Evolutionary conservation across 1,140 invertebrate species (phyloP).

Genomic region (Drosophila ohnishii): DNA sequence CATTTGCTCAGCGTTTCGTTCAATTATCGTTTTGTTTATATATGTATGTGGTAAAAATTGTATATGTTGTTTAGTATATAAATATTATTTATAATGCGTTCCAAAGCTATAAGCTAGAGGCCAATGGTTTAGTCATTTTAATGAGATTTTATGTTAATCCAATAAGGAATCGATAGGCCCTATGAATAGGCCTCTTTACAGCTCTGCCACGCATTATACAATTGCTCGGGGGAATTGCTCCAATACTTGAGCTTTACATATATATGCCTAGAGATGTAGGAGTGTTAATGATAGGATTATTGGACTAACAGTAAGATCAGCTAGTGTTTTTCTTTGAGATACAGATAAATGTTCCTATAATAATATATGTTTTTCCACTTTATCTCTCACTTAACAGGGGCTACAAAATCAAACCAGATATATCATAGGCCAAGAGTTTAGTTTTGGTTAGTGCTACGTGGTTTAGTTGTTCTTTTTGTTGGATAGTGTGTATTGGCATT

Average conservation of each 20-base stretch:
- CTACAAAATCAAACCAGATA: slow-evolving; percentile 48
- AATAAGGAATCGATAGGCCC: neutral
- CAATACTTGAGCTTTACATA: slow-evolving; percentile 52
- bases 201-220: slow-evolving; percentile 19
- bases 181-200: neutral
- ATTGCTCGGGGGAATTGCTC: slow-evolving; percentile 39
- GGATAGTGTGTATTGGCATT: slow-evolving; percentile 42
- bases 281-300: slow-evolving; percentile 51
- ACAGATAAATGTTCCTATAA: slow-evolving; percentile 41
- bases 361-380: slow-evolving; percentile 18
- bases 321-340: slow-evolving; percentile 48
- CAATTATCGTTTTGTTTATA: slow-evolving; percentile 23
- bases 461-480: slow-evolving; percentile 39
- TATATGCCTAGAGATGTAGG: slow-evolving; percentile 35
- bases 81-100: slow-evolving; percentile 32
- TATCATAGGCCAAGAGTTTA: slow-evolving; percentile 73
- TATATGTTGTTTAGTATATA: slow-evolving; percentile 38
- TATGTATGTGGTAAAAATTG: slow-evolving; percentile 42
- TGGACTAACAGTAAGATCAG: slow-evolving; percentile 56
- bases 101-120: neutral
- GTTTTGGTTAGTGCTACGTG: slow-evolving; percentile 74
- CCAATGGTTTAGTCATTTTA: neutral
- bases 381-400: slow-evolving; percentile 35
- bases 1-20: slow-evolving; percentile 29
- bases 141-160: neutral